Evolutionary conservation across 2,888 invertebrate genomes (phyloP).

Genomic region (Cylindroiulus punctatus): DNA sequence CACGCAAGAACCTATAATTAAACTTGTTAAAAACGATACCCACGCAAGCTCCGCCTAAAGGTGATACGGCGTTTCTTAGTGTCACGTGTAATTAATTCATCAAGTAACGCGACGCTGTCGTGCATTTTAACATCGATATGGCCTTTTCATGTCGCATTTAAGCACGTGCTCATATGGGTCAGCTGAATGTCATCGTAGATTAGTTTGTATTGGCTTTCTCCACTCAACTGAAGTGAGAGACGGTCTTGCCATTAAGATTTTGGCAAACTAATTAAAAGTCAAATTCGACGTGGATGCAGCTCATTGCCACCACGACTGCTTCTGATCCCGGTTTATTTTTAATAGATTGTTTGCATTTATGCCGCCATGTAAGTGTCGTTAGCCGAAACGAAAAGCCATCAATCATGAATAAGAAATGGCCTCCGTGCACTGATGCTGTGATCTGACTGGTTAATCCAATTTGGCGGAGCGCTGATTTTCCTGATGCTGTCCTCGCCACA

Average conservation of each 20-base stretch:
- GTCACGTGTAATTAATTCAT: background rate
- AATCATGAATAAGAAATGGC: background rate
- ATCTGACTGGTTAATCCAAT: background rate
- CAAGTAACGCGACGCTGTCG: background rate
- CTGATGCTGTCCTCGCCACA: background rate
- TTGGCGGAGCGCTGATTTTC: background rate
- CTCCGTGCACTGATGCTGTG: background rate
- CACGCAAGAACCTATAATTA: constrained; percentile 24
- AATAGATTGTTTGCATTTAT: background rate
- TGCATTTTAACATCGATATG: background rate
- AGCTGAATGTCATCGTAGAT: background rate
- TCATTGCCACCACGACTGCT: too few species aligned
- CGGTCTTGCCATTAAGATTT: background rate
- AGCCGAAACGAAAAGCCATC: background rate
- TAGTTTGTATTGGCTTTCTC: background rate
- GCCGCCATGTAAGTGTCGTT: background rate
- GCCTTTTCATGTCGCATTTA: background rate
- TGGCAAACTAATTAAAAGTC: background rate
- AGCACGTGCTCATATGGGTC: background rate
- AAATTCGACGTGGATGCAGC: background rate
- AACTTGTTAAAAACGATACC: constrained; percentile 10
- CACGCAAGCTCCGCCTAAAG: background rate
- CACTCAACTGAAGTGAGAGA: background rate
- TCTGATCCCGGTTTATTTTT: background rate
- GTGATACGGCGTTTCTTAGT: background rate